Evolutionary conservation across 2,113 vertebrate species (phyloP).

Genomic region (Lonchura striata): DNA sequence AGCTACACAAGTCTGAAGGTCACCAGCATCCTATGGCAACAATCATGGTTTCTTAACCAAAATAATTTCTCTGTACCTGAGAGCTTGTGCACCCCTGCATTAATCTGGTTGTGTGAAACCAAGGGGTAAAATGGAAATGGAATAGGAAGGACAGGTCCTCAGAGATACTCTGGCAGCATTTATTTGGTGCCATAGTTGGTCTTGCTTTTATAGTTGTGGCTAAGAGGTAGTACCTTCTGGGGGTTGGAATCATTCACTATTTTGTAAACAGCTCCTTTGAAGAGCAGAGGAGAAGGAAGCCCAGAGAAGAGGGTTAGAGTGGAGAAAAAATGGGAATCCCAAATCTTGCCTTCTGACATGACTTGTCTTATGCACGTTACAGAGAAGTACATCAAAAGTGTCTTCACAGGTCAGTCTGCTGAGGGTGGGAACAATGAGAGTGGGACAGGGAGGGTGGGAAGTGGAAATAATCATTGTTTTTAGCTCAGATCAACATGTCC

Average conservation of each 20-base stretch:
- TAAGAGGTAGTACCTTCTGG: background rate
- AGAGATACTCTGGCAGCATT: background rate
- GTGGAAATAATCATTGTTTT: slow-evolving; percentile 38
- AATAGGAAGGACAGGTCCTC: background rate
- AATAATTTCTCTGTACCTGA: background rate
- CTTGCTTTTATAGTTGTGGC: background rate
- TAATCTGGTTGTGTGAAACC: background rate
- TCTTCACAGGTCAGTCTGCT: background rate
- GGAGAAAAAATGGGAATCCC: background rate
- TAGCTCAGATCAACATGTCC: background rate
- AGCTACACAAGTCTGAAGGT: background rate
- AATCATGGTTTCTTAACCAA: background rate
- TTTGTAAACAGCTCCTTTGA: background rate
- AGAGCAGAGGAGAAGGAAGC: background rate
- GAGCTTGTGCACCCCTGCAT: background rate
- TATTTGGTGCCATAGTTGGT: background rate
- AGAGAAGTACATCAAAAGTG: background rate
- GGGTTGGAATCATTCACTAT: background rate
- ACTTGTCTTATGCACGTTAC: background rate
- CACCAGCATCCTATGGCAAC: background rate
- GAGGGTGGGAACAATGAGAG: background rate
- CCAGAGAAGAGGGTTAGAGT: background rate
- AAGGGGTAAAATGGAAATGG: background rate
- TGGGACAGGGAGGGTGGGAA: slow-evolving; percentile 3
- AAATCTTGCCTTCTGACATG: background rate